Evolutionary conservation across 2,888 invertebrate genomes (phyloP), one percentile per base, ranked within the genome.

Genomic region (Chironomus tentans): DNA sequence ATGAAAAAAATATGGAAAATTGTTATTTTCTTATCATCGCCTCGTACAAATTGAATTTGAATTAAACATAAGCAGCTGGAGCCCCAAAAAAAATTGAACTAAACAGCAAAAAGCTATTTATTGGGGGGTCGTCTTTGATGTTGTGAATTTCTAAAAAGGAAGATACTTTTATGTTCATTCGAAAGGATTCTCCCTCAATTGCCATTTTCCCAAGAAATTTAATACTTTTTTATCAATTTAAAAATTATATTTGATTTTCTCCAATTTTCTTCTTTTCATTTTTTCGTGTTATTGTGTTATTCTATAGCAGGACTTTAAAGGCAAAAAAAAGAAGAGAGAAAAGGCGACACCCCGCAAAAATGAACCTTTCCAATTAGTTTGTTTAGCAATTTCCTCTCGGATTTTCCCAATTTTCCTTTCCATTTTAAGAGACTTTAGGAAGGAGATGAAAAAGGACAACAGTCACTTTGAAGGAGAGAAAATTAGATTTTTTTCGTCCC

Each of bases 11-110:
- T 62, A 62, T 62, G 65, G 65, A 65, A 65, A 65, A 65, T 18
- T 70, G 70, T 70, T 70, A 70, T 38, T 70, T 70, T 70, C 70
- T 70, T 70, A 70, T 70, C 70, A 70, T 70, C 70, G 70, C 47
- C 70, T 70, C 21, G 38, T 70, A n/a, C 56, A 70, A 70, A 70
- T 70, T 70, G 70, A 70, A 70, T 70, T 70, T 70, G 70, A 70
- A 70, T 70, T 70, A 70, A 70, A 70, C 70, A 50, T 70, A 70
- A 70, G 70, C 70, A 70, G 48, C 48, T 70, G 70, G 70, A 50
- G 48, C 56, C 56, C 18, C 22, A 38, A 38, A 38, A 38, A 38
- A 38, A n/a, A n/a, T n/a, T n/a, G n/a, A n/a, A 28, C 38, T 38
- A 38, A 38, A 38, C 38, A 38, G 38, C 38, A 38, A 38, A 38